These are phyloP conservation scores for Emydura subglobosa DNA, from an alignment of 2,113 vertebrate genomes.

Conservation along the genomic window DNA sequence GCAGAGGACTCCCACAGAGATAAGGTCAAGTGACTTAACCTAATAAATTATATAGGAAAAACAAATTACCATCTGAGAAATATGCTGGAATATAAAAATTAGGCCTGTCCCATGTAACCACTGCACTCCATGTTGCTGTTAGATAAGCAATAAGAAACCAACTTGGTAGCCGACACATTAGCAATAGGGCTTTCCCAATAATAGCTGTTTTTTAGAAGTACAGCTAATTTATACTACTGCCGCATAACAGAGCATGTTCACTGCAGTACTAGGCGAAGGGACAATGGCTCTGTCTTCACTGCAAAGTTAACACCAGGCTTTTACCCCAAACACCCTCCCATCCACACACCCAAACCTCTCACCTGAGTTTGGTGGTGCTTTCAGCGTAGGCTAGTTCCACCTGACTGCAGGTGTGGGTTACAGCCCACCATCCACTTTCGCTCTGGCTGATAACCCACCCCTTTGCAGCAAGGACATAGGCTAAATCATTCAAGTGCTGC, in stretches of 20 bases:
- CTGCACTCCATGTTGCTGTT: too few species aligned
- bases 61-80: neutral
- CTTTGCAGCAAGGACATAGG: neutral
- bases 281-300: too few species aligned
- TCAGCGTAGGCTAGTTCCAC: neutral
- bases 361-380: neutral
- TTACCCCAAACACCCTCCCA: neutral
- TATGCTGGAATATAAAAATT: neutral
- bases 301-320: neutral
- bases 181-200: neutral
- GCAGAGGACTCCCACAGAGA: neutral
- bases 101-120: accelerated
- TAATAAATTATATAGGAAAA: neutral
- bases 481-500: neutral
- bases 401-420: neutral
- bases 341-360: neutral
- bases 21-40: neutral
- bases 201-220: neutral
- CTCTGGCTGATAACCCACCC: neutral
- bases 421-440: neutral
- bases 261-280: neutral
- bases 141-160: neutral
- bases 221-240: neutral
- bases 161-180: neutral
- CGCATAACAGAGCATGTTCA: neutral